These are phyloP conservation scores for Tenthredo amoena DNA, from an alignment of 2,888 invertebrate genomes.

Conservation along the genomic window DNA sequence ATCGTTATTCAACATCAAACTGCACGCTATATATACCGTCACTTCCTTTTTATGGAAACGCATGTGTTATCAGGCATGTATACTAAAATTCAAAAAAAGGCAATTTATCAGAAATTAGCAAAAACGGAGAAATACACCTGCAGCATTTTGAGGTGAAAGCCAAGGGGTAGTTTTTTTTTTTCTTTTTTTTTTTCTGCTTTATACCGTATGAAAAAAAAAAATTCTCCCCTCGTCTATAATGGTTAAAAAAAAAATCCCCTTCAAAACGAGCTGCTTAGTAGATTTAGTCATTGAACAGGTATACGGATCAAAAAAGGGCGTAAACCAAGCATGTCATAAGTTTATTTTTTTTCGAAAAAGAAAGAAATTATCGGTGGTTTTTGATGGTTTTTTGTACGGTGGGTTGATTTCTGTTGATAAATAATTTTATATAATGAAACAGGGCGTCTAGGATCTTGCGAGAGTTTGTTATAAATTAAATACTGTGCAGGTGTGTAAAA, in stretches of 20 bases:
- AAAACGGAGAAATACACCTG: not conserved
- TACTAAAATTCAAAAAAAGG: not conserved
- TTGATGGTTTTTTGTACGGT: not conserved
- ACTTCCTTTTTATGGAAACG: not conserved
- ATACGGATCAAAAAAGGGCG: not conserved
- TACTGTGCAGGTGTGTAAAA: not conserved
- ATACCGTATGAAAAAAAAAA: not conserved
- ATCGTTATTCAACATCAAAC: not conserved
- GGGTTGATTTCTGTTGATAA: not conserved
- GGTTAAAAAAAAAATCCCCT: not conserved
- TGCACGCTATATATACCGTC: not conserved
- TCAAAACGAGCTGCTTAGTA: not conserved
- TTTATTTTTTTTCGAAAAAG: not conserved
- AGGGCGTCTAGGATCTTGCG: not conserved
- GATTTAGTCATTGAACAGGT: slow-evolving; percentile 29
- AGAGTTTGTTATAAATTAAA: not conserved
- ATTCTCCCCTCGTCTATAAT: not conserved
- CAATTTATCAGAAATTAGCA: not conserved
- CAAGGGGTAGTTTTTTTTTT: slow-evolving; percentile 32
- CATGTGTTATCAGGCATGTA: no score
- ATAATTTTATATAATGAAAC: not conserved
- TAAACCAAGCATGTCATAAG: not conserved
- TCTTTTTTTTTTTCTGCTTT: no score
- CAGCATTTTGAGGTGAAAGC: slow-evolving; percentile 7
- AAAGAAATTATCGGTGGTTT: not conserved